Evolutionary conservation across 2,888 invertebrate species (phyloP).

Genomic region (Drosophila lutescens): DNA sequence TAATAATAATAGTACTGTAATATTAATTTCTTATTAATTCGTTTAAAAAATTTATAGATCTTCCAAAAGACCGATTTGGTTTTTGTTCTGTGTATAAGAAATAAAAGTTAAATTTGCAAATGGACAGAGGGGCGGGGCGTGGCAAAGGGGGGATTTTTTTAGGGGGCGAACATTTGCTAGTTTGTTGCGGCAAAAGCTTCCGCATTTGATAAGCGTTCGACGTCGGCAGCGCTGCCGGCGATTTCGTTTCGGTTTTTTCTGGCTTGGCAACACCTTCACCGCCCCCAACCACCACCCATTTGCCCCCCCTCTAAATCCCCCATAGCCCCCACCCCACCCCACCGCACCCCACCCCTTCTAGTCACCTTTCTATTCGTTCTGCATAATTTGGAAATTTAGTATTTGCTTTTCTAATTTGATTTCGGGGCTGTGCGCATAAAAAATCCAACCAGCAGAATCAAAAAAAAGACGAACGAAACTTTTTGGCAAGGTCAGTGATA

Average conservation of each 20-base stretch:
- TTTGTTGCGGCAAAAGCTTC: constrained; percentile 63
- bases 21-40: no score
- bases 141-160: neutral
- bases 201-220: constrained; percentile 71
- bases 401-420: constrained; percentile 74
- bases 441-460: constrained; percentile 22
- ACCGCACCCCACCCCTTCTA: constrained; percentile 1
- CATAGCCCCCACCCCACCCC: neutral
- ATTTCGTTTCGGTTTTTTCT: constrained; percentile 25
- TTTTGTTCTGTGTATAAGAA: constrained; percentile 13
- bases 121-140: neutral
- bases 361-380: constrained; percentile 34
- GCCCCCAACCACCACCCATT: neutral
- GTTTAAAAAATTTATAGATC: neutral
- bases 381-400: constrained; percentile 60
- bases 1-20: no score
- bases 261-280: constrained; percentile 56
- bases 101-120: constrained; percentile 31
- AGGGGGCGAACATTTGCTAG: constrained; percentile 41
- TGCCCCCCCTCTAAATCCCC: no score
- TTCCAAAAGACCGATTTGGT: neutral
- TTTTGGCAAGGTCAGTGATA: constrained; percentile 77
- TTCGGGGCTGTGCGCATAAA: constrained; percentile 44
- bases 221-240: constrained; percentile 21
- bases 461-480: constrained; percentile 22